Evolutionary conservation across 2,888 invertebrate species (phyloP).

Genomic region (Pterostichus niger): DNA sequence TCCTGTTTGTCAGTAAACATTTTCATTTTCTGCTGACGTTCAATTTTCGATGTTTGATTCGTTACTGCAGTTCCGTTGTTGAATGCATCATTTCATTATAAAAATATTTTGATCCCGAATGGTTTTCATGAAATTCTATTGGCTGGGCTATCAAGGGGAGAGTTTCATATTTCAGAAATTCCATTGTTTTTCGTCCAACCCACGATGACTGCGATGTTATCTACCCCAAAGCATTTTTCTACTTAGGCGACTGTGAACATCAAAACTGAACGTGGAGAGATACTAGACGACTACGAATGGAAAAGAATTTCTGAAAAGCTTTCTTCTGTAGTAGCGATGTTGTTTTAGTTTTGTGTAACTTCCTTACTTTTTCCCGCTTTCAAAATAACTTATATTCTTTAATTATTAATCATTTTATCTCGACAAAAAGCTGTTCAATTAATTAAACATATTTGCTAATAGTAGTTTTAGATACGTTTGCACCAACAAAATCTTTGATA

Average conservation of each 20-base stretch:
- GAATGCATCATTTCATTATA: constrained; percentile 48
- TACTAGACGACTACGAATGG: not conserved
- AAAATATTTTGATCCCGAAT: constrained; percentile 43
- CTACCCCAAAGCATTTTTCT: constrained; percentile 48
- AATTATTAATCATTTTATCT: too few relatives aligned
- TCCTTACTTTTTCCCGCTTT: too few relatives aligned
- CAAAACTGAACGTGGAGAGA: constrained; percentile 5
- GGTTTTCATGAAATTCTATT: constrained; percentile 56
- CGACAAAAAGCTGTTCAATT: too few relatives aligned
- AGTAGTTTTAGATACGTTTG: too few relatives aligned
- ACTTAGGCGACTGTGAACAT: constrained; percentile 17
- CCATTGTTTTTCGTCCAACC: constrained; percentile 26
- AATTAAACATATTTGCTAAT: too few relatives aligned
- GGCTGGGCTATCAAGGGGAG: constrained; percentile 33
- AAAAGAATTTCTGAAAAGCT: not conserved
- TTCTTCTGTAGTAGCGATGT: too few relatives aligned
- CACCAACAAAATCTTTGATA: too few relatives aligned
- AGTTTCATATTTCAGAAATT: constrained; percentile 56
- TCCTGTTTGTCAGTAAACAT: not conserved
- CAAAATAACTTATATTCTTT: too few relatives aligned
- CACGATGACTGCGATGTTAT: constrained; percentile 26
- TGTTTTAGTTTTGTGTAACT: too few relatives aligned
- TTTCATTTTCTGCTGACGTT: constrained; percentile 3
- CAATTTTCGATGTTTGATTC: constrained; percentile 24
- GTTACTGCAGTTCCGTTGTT: constrained; percentile 39